Conservation (phyloP, 2,888 invertebrate genomes). For the Acronicta alni region DNA sequence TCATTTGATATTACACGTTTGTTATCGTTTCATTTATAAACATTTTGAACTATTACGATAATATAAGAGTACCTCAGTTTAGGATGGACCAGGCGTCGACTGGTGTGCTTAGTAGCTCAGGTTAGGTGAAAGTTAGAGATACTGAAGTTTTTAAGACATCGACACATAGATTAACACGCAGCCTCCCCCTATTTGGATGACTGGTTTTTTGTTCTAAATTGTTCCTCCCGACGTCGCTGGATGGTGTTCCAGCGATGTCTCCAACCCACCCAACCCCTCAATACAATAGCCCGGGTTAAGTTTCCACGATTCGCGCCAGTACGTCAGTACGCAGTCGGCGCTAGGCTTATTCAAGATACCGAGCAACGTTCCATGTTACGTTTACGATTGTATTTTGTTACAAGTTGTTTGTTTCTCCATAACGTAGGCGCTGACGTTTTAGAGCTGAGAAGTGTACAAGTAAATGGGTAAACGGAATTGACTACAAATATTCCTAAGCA, state of each 20-base stretch:
- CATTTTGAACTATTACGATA: conserved; percentile 87
- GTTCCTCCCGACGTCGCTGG: conserved; percentile 60
- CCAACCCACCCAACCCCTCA: conserved; percentile 69
- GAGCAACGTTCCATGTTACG: conserved; percentile 85
- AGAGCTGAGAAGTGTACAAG: conserved; percentile 72
- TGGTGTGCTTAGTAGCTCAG: conserved; percentile 85
- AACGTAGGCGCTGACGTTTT: conserved; percentile 73
- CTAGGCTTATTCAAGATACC: conserved; percentile 86
- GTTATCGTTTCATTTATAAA: conserved; percentile 89
- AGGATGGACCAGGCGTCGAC: conserved; percentile 89
- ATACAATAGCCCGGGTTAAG: conserved; percentile 84
- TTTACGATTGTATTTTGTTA: conserved; percentile 84
- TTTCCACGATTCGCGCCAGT: conserved; percentile 78
- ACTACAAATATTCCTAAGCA: conserved; percentile 58
- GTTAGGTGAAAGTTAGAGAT: conserved; percentile 80
- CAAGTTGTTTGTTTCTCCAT: conserved; percentile 83
- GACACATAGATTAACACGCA: conserved; percentile 82
- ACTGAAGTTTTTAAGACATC: conserved; percentile 81
- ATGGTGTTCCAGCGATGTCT: conserved; percentile 47
- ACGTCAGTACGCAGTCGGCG: conserved; percentile 84
- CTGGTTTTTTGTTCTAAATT: conserved; percentile 79
- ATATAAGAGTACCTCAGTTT: conserved; percentile 87
- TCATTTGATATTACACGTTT: conserved; percentile 87
- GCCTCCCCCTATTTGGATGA: conserved; percentile 73
- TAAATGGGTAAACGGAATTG: conserved; percentile 78